Conservation (phyloP, 2,113 vertebrate genomes). For the Tyrannus savana region DNA sequence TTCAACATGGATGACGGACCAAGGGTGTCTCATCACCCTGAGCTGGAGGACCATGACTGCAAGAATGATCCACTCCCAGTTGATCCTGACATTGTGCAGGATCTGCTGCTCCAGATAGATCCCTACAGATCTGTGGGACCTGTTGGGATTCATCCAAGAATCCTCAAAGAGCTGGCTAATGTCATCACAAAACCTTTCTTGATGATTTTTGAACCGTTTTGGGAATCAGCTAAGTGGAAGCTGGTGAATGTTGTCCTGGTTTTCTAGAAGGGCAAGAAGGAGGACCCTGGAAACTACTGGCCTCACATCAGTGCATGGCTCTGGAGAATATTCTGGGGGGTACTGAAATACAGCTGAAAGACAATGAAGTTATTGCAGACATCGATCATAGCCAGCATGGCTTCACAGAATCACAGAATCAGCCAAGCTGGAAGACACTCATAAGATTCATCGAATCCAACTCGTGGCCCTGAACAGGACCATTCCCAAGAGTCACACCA, state of each 20-base stretch:
- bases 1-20: neutral
- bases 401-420: neutral
- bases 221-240: neutral
- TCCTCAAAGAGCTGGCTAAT: neutral
- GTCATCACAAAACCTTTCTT: neutral
- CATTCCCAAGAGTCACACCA: neutral
- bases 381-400: neutral
- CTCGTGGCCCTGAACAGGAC: neutral
- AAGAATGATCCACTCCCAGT: neutral
- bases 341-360: neutral
- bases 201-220: neutral
- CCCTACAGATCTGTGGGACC: neutral
- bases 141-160: neutral
- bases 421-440: neutral
- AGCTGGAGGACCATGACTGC: neutral
- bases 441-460: neutral
- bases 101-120: neutral
- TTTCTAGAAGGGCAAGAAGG: neutral
- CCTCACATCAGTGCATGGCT: neutral
- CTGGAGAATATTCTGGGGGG: neutral
- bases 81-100: neutral
- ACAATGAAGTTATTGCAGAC: neutral
- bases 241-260: too few relatives aligned
- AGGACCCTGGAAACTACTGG: neutral
- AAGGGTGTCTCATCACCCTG: neutral